Evolutionary conservation across 37 sponge, comb jelly and placozoan genomes (phyloP).

Genomic region (Agelas oroides): DNA sequence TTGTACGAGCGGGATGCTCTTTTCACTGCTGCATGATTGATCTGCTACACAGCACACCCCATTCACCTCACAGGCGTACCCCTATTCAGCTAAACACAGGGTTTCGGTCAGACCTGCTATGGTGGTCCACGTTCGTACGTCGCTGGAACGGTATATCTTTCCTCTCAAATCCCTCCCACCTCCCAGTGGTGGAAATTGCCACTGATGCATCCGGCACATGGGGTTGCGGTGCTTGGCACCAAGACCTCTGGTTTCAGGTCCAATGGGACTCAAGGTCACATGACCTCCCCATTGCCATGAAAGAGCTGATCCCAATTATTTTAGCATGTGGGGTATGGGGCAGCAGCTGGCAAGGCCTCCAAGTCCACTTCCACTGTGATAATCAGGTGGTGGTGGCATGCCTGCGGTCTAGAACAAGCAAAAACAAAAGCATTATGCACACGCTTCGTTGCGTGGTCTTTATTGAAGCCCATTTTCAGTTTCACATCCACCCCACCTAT

Average conservation of each 20-base stretch:
- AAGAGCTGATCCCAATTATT: conserved; percentile 52
- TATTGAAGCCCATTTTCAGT: conserved; percentile 10
- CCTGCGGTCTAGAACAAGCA: conserved; percentile 12
- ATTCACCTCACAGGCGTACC: neutral
- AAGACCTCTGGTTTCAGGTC: conserved; percentile 66
- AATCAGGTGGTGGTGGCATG: conserved; percentile 55
- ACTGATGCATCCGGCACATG: conserved; percentile 63
- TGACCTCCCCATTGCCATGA: conserved; percentile 36
- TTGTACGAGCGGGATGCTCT: neutral
- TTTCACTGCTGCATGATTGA: conserved; percentile 1
- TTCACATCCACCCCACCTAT: neutral
- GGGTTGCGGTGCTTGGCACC: conserved; percentile 73
- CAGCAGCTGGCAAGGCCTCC: conserved; percentile 8
- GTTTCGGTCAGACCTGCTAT: conserved; percentile 41
- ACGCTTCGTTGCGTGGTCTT: conserved; percentile 49
- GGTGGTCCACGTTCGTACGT: conserved; percentile 23
- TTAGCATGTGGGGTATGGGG: conserved; percentile 46
- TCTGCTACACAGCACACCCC: neutral
- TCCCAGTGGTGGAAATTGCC: neutral
- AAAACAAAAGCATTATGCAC: conserved; percentile 25
- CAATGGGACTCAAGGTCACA: conserved; percentile 25
- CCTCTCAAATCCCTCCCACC: neutral
- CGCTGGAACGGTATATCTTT: conserved; percentile 26
- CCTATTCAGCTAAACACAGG: conserved; percentile 18
- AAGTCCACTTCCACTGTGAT: conserved; percentile 49